Base-by-base conservation (phyloP, 2,888 invertebrate genomes). In the Drosophila fungiperda region DNA sequence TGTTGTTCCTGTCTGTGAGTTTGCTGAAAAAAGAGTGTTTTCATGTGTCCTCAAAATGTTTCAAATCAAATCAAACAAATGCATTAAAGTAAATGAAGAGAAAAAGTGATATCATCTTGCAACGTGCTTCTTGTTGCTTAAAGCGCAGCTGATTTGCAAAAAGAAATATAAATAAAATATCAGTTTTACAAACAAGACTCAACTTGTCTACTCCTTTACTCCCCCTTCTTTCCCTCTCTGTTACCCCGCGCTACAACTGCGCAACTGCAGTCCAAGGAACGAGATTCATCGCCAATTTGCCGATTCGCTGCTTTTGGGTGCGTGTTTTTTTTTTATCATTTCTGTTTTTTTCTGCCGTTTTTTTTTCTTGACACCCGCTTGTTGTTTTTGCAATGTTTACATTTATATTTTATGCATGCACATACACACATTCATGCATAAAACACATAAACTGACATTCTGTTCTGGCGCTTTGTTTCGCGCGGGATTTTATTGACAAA, bases 401-500 rank as follows among this genome's bases (percentile, higher is more conserved):
- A 67, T 67, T 74, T 52, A 63, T 69, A 68, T 78, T 66, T 50
- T 52, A 62, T 36, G 45, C 57, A 53, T 26, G 55, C 55, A 53
- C 49, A 54, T 48, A 50, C 38, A 63, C 38, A 36, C 32, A 23
- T 40, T 23, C 52, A 63, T 49, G 26, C 26, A 64, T 35, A 59
- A 67, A 73, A 87, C 68, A 23, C 45, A 72, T 65, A 87, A 84
- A 77, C 84, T 87, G 84, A 84, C 87, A 76, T 87, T 89, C 78
- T 69, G 83, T 68, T 85, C 73, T 85, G 89, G 78, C 73, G 83
- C 88, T 80, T 85, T 85, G 88, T 89, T 87, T 85, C 89, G 86
- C 89, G 85, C 85, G 85, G 89, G 88, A 78, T 82, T 77, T 82
- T 78, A 87, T 87, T 87, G 83, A 78, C 85, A 85, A 89, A 87